Percentiles rank a stretch among this genome's conserved stretches.
Evolutionary conservation across 1,140 invertebrate genomes (phyloP).

Genomic region (Agrypnia vestita): DNA sequence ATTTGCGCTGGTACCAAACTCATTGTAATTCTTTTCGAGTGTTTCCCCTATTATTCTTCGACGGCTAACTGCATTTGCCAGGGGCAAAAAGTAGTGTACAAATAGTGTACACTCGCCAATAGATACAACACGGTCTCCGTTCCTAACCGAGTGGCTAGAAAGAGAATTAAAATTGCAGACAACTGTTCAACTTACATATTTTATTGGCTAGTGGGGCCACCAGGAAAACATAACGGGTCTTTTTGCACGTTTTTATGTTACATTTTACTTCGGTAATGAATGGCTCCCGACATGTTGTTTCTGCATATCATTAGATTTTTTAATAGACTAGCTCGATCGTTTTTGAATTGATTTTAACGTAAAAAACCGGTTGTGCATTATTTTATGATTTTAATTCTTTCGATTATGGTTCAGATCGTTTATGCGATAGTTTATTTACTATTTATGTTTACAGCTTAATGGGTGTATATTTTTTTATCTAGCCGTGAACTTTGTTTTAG

Average conservation of each 20-base stretch:
- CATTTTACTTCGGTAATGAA: constrained; percentile 24
- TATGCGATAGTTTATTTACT: neutral
- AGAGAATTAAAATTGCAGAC: constrained; percentile 14
- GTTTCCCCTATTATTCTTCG: constrained; percentile 1
- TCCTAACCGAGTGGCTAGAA: neutral
- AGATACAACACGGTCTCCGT: constrained; percentile 10
- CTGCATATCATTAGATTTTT: constrained; percentile 29
- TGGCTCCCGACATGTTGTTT: constrained; percentile 2
- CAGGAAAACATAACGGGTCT: constrained; percentile 24
- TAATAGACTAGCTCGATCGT: neutral
- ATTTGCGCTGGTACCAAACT: neutral
- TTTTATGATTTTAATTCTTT: constrained; percentile 15
- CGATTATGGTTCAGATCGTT: neutral
- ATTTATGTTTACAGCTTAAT: neutral
- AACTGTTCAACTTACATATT: constrained; percentile 21
- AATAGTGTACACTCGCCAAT: neutral
- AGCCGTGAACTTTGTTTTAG: too few relatives aligned
- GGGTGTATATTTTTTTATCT: too few relatives aligned
- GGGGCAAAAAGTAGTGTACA: neutral
- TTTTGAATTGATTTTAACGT: neutral
- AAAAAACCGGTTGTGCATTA: neutral
- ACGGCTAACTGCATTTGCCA: constrained; percentile 10
- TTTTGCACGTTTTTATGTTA: constrained; percentile 11
- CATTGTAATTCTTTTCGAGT: constrained; percentile 2
- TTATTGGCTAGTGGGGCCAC: neutral